A percentile compares a stretch with the other conserved stretches of the same genome.
phyloP scores from a whole-genome alignment of 2,888 invertebrate species.

The Pheosia tremula region DNA sequence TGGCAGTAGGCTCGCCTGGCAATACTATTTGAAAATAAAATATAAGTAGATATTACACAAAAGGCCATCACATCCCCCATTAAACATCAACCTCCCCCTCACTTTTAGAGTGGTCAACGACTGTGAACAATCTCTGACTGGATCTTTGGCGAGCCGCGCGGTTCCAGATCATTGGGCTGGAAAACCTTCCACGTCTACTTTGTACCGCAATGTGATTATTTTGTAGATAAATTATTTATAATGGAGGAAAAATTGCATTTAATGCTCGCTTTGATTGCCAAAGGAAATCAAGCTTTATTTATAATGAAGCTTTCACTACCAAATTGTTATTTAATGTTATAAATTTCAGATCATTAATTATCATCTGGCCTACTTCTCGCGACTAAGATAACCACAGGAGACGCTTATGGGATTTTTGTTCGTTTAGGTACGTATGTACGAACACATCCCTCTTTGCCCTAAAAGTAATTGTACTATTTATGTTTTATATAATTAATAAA shows the following conservation, averaged over 20 bases:
- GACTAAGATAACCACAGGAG: too few species aligned
- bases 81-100: conserved; percentile 14
- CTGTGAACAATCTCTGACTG: conserved; percentile 50
- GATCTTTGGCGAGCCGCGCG: conserved; percentile 43
- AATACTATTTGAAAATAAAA: not conserved
- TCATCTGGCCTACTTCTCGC: too few species aligned
- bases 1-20: too few species aligned
- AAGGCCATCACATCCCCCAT: conserved; percentile 10
- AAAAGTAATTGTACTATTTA: too few species aligned
- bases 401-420: too few species aligned
- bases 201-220: conserved; percentile 18
- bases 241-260: not conserved
- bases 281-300: not conserved
- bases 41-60: conserved; percentile 3
- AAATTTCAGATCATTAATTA: too few species aligned
- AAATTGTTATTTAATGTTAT: not conserved
- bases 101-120: conserved; percentile 28
- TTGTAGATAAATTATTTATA: conserved; percentile 5
- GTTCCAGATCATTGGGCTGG: conserved; percentile 42
- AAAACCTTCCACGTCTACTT: conserved; percentile 35
- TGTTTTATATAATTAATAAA: too few species aligned
- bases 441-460: too few species aligned
- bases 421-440: too few species aligned
- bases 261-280: not conserved
- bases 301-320: not conserved